Evolutionary conservation across 1,140 invertebrate genomes (phyloP).

Genomic region (Magallana ariakensis): DNA sequence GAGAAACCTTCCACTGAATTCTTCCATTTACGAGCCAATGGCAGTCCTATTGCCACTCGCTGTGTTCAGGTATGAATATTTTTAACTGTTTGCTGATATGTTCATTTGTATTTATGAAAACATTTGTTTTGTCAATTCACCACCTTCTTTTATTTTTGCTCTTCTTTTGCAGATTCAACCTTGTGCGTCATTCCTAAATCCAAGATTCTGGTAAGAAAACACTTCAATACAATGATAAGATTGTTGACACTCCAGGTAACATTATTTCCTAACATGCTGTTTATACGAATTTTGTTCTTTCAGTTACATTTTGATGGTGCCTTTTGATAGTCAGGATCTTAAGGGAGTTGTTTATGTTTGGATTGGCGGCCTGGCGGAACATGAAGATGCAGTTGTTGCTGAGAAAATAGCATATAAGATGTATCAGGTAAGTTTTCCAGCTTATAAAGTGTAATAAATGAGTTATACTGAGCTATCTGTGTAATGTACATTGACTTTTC

Average conservation of each 20-base stretch:
- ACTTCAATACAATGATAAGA: background rate
- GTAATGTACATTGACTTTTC: too few species aligned
- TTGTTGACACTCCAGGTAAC: background rate
- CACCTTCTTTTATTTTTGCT: background rate
- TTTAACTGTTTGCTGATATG: constrained; percentile 22
- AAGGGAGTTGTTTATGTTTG: constrained; percentile 98
- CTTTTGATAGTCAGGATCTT: constrained; percentile 91
- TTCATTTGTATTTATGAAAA: background rate
- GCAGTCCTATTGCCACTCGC: constrained; percentile 94
- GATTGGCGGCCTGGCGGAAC: constrained; percentile 94
- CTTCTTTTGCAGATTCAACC: constrained; percentile 37
- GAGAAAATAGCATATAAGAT: constrained; percentile 97
- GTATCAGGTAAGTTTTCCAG: constrained; percentile 83
- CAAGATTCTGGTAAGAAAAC: constrained; percentile 18
- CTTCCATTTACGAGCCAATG: constrained; percentile 95
- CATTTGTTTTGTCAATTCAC: too few species aligned
- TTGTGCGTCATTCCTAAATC: constrained; percentile 24
- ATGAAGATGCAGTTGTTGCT: constrained; percentile 92
- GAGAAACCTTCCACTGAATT: constrained; percentile 89
- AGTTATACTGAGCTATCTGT: too few species aligned
- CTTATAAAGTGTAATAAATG: too few species aligned
- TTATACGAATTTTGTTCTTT: constrained; percentile 1
- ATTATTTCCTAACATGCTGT: background rate
- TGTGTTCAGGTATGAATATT: constrained; percentile 87
- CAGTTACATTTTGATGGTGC: constrained; percentile 97